Conservation (phyloP, 2,888 invertebrate genomes). For the Leptinotarsa haldemani region DNA sequence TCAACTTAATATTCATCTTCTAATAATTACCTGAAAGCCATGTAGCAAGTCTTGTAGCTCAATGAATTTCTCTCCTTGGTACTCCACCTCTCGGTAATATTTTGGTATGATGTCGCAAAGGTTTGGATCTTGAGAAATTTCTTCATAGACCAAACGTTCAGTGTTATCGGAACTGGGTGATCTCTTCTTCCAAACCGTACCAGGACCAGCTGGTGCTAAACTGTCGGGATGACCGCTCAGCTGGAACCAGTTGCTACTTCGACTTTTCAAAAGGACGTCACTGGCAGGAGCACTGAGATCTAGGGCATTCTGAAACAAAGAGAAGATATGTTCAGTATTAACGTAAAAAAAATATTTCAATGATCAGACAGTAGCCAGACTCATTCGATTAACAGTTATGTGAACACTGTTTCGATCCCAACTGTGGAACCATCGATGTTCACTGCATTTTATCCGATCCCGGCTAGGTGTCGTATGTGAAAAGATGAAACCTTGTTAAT, state of each 20-base stretch:
- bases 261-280: constrained; percentile 82
- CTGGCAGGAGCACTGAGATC: constrained; percentile 92
- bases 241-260: constrained; percentile 85
- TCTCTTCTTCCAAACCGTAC: constrained; percentile 93
- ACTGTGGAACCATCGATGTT: too few species aligned
- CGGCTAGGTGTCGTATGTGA: too few species aligned
- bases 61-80: constrained; percentile 86
- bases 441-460: too few species aligned
- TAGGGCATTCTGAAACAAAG: constrained; percentile 81
- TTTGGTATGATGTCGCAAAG: constrained; percentile 82
- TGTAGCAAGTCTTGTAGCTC: constrained; percentile 94
- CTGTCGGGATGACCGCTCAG: constrained; percentile 93
- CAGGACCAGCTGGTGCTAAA: constrained; percentile 91
- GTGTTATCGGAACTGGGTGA: constrained; percentile 77
- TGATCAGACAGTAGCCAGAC: not conserved
- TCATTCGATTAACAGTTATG: too few species aligned
- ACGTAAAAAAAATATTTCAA: not conserved
- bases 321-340: constrained; percentile 12
- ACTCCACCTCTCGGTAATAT: constrained; percentile 86
- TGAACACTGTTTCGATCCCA: too few species aligned
- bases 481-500: too few species aligned
- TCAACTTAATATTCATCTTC: not conserved
- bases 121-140: constrained; percentile 79
- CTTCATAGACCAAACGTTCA: constrained; percentile 83
- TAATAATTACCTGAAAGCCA: constrained; percentile 74